phyloP scores from a whole-genome alignment of 2,888 invertebrate genomes.

The Aspidiotus rigidus region DNA sequence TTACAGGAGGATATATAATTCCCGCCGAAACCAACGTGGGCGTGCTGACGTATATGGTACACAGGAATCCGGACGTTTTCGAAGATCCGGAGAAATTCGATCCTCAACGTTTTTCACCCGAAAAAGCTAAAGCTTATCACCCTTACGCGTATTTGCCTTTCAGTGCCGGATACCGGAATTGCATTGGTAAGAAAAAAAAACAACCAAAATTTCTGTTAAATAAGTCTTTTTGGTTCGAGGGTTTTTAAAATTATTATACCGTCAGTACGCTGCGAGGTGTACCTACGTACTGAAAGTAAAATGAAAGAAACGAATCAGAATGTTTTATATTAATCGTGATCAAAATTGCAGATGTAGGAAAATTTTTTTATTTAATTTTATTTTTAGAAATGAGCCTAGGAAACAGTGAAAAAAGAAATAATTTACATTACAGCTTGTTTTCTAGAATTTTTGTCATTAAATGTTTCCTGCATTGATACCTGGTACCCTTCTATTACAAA shows the following conservation, averaged over 20 bases:
- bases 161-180: conserved; percentile 46
- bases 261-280: no score
- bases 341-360: no score
- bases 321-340: no score
- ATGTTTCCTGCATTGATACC: no score
- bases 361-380: no score
- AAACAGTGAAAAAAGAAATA: no score
- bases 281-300: no score
- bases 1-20: conserved; percentile 35
- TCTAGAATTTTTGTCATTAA: no score
- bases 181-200: conserved; percentile 41
- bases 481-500: no score
- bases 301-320: no score
- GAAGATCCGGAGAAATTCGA: conserved; percentile 46
- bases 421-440: no score
- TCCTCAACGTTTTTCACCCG: conserved; percentile 45
- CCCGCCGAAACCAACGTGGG: conserved; percentile 38
- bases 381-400: no score
- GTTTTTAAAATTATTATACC: neutral
- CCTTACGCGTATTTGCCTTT: conserved; percentile 45
- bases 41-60: conserved; percentile 40
- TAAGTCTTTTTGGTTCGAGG: neutral
- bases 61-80: conserved; percentile 43
- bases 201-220: neutral
- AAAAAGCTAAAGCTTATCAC: conserved; percentile 43